A percentile compares a stretch with the other conserved stretches of the same genome.
Conservation (phyloP, 2,113 vertebrate genomes). For the Mugil cephalus region DNA sequence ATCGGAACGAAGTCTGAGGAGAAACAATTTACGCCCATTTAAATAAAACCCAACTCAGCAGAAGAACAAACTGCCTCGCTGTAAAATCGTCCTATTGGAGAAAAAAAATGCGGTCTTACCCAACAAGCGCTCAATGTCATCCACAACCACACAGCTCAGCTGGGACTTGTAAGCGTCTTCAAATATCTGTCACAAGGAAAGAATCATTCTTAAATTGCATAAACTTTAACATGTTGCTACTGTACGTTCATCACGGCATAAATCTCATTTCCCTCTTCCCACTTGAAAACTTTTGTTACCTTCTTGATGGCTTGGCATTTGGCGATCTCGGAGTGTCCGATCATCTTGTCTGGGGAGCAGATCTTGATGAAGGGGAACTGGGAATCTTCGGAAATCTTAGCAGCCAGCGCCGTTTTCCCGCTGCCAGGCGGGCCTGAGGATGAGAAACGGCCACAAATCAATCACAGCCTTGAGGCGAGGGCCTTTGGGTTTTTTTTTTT, state of each 20-base stretch:
- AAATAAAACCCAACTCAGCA: no score
- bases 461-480: no score
- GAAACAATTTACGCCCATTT: not conserved
- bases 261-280: no score
- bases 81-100: no score
- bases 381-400: slow-evolving; percentile 95
- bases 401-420: slow-evolving; percentile 94
- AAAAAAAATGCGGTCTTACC: slow-evolving; percentile 90
- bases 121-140: slow-evolving; percentile 94
- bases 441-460: not conserved
- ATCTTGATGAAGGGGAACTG: slow-evolving; percentile 99
- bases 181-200: slow-evolving; percentile 87
- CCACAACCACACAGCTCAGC: slow-evolving; percentile 96
- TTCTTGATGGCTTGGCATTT: slow-evolving; percentile 99
- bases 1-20: slow-evolving; percentile 94
- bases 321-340: slow-evolving; percentile 95
- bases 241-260: no score
- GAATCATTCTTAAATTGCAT: not conserved
- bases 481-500: no score
- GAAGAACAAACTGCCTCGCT: no score
- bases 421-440: slow-evolving; percentile 93
- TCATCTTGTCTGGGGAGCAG: slow-evolving; percentile 99
- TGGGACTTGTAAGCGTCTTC: slow-evolving; percentile 99
- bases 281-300: slow-evolving; percentile 74
- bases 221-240: no score